Evolutionary conservation across 2,888 invertebrate species (phyloP), one percentile per base, ranked within the genome.

Genomic region (Orthosia incerta): DNA sequence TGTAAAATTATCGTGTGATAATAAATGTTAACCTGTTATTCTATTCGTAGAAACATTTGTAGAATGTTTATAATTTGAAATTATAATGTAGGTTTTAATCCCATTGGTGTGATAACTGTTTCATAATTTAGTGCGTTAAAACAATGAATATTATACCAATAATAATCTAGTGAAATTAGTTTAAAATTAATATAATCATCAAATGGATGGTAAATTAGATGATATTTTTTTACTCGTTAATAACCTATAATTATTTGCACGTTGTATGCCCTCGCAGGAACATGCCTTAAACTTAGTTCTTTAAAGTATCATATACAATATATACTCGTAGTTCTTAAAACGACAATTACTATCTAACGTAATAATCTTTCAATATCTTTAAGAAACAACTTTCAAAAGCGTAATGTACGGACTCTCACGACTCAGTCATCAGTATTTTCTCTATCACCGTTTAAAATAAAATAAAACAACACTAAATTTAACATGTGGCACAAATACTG

Each of bases 31-130:
- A 46, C 45, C 3, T 20, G 23, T 68, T 20, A 15, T 23, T 31
- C 31, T 48, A 15, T 31, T 70, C 7, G 15, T 71, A 18, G 18
- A 16, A 71, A 72, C 31, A 12, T 53, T 70, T 18, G 26, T 23
- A n/a, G 4, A 26, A 9, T 53, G 13, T 20, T 48, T 71, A 53
- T 13, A 20, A 46, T 55, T 55, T 20, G 1, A 72, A 56, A 20
- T 39, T 23, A 39, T 23, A 31, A 39, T 70, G 9, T 1, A 12
- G 26, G 3, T 45, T 4, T 45, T 69, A 55, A 26, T 53, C 3
- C 26, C 4, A 46, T 9, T 45, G 12, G 16, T 45, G 9, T 13
- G 12, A 23, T 15, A 46, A 11, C 5, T 4, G 26, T 53, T 20
- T 31, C 16, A 45, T 70, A 26, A n/a, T 26, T 16, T 4, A 26